phyloP scores from a whole-genome alignment of 2,888 invertebrate species.

The Nemotelus pantherinus region DNA sequence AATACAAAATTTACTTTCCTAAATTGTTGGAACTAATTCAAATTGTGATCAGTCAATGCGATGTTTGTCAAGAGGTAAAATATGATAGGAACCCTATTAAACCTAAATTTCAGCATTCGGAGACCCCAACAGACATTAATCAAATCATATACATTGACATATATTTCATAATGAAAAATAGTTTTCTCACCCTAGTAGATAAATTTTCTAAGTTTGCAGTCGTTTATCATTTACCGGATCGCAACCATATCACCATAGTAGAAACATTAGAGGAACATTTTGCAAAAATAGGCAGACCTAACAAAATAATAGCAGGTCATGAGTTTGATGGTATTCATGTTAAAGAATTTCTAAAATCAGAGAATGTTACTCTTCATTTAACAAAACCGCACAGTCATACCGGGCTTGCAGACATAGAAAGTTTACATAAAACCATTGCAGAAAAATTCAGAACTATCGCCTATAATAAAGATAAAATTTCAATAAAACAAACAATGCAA shows the following conservation, averaged over 20 bases:
- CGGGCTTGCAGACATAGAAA: constrained; percentile 35
- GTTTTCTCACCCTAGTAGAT: constrained; percentile 47
- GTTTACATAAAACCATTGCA: constrained; percentile 49
- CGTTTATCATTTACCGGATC: constrained; percentile 46
- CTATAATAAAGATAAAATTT: constrained; percentile 45
- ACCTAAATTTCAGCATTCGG: constrained; percentile 30
- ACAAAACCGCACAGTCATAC: constrained; percentile 46
- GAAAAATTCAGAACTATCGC: constrained; percentile 49
- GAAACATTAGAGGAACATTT: constrained; percentile 45
- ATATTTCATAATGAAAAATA: constrained; percentile 41
- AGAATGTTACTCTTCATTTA: constrained; percentile 45
- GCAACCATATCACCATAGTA: constrained; percentile 47
- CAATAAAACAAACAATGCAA: constrained; percentile 16
- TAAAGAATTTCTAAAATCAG: constrained; percentile 39
- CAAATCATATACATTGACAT: constrained; percentile 48
- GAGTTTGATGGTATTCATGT: background rate
- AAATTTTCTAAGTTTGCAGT: constrained; percentile 49
- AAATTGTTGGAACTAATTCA: constrained; percentile 21
- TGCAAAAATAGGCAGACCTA: constrained; percentile 16
- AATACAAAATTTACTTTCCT: constrained; percentile 47
- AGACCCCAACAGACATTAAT: constrained; percentile 45
- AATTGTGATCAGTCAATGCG: background rate
- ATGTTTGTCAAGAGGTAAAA: constrained; percentile 41
- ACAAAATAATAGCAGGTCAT: too few relatives aligned
- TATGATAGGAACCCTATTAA: constrained; percentile 49